Base-by-base conservation (phyloP, 2,113 vertebrate genomes). In the Erpornis zantholeuca region DNA sequence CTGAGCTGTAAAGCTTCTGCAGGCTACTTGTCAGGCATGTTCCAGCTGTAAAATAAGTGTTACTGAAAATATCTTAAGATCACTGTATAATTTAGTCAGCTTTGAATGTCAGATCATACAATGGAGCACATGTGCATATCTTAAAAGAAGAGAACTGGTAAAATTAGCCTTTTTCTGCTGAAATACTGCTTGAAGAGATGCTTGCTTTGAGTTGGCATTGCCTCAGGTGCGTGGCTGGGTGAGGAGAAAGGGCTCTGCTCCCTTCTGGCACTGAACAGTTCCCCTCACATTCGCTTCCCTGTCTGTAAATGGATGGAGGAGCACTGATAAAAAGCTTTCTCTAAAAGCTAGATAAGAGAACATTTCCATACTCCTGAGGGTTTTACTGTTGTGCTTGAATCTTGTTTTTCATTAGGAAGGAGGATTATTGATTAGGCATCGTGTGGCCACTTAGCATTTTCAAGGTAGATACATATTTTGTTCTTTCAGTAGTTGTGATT, bases 1-100 rank as follows among this genome's bases (percentile, higher is more conserved):
- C 19, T 70, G 33, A 85, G 42, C 63, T 47, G 52, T 49, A 69
- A 80, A 95, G 23, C 29, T 90, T 59, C 38, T 91, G 68, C 42
- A 90, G 82, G 33, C 47, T 83, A 73, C 54, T 81, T 89, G 49
- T 78, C 45, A 91, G 68, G 63, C 36, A 13, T 2, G 3, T 73
- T 94, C 82, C 88, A 93, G 82, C 59, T 86, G 88, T 70, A 77
- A 93, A 90, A 35, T 47, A 83, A 83, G 17, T 28, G 52, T 69
- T 86, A 44, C 76, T 86, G 77, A 92, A 96, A 90, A 70, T 81
- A 82, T 33, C 42, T 80, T 36, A 70, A 88, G 71, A 88, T 88
- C 53, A 29, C 35, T 63, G 71, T 75, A 19, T 70, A 77, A 93
- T 88, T 81, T 70, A 90, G 53, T 85, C 63, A 89, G n/a, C 40